Evolutionary conservation across 2,888 invertebrate genomes (phyloP), one percentile per base, ranked within the genome.

Genomic region (Eurytoma adleriae): DNA sequence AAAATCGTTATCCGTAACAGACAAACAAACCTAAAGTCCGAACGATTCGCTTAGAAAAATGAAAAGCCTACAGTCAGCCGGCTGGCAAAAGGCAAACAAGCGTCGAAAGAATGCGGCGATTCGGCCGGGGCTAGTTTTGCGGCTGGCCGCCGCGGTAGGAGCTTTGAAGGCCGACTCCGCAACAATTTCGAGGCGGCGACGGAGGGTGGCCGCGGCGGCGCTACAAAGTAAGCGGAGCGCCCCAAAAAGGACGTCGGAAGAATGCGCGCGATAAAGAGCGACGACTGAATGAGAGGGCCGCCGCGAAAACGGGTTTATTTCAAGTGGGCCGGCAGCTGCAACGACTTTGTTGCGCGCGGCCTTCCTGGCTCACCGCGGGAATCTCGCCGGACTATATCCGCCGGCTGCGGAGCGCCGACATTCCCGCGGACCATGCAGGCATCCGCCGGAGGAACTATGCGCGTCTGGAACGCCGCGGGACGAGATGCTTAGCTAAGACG

Each of bases 91-190:
- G 72, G 76, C 79, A 78, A 81, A 83, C 75, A 72, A 74, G 81
- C 82, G 81, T 70, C 61, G 73, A 79, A 83, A 83, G 83, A 84
- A 79, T 83, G 70, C 57, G 54, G 69, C 83, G 80, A 82, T 82
- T 71, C 66, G 76, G 73, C 69, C 84, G 83, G 79, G 83, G 83
- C 82, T 77, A 83, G 85, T 85, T 83, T 84, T 86, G 83, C 85
- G 83, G 81, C 83, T 84, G 83, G 52, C 70, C 71, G 48, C 59
- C 24, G 3, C 61, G 12, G 24, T 57, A 76, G 57, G 24, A 10
- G 57, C 70, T 78, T 78, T 71, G 59, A 64, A 16, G 62, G 20
- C 20, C 27, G 30, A 40, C 1, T 40, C 4, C 57, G 16, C 56
- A 54, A n/a, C 54, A 18, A 10, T 69, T 57, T 57, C 30, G 3